phyloP scores from a whole-genome alignment of 1,140 invertebrate species.

The Aphis craccivora region DNA sequence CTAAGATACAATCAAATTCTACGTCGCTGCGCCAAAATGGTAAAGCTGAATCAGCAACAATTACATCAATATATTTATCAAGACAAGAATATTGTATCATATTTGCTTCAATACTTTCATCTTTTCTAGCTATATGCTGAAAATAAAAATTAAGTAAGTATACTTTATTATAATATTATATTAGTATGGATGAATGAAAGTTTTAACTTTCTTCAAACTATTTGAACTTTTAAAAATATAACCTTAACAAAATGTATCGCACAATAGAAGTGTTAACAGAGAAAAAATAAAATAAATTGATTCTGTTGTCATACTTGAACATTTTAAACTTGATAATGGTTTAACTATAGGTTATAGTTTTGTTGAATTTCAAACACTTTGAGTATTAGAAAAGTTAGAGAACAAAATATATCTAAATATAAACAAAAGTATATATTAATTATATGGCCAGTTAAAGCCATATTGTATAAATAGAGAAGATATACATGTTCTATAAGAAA shows the following conservation, averaged over 20 bases:
- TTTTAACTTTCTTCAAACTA: background rate
- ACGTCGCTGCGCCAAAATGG: slow-evolving; percentile 78
- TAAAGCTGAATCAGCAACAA: slow-evolving; percentile 88
- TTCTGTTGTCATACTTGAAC: background rate
- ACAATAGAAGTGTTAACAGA: background rate
- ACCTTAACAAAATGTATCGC: background rate
- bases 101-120: slow-evolving; percentile 87
- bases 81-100: slow-evolving; percentile 84
- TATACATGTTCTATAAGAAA: background rate
- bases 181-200: background rate
- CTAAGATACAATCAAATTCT: slow-evolving; percentile 86
- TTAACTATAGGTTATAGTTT: too few species aligned
- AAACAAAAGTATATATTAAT: background rate
- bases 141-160: slow-evolving; percentile 1
- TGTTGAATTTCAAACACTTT: background rate
- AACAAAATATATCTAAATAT: background rate
- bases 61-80: slow-evolving; percentile 82
- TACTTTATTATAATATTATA: background rate
- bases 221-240: background rate
- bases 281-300: background rate
- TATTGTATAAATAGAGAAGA: background rate
- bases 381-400: background rate
- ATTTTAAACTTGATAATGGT: too few species aligned
- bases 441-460: background rate
- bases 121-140: slow-evolving; percentile 65